Base-by-base conservation (phyloP, 2,797 vertebrate species). In the Rhynchonycteris naso region DNA sequence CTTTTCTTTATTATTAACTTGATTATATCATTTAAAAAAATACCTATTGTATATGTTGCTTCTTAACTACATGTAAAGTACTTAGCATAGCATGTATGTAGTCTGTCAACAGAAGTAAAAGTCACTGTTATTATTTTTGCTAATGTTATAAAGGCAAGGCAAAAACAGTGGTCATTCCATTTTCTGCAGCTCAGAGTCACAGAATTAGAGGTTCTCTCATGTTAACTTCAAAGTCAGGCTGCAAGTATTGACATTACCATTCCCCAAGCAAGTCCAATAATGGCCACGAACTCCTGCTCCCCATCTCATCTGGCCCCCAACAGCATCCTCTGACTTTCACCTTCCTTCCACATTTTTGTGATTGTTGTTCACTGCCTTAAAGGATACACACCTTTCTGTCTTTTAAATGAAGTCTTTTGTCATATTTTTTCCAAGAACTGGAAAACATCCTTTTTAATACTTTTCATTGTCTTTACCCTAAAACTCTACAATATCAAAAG, bases 341-440 rank as follows among this genome's bases (percentile, higher is more conserved):
- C 79, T 61, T 63, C 61, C 18, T 38, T 52, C 24, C 15, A 58
- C 35, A 28, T 4, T 52, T 19, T 52, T 33, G 26, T 9, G 22
- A 26, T 69, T 71, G 11, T 56, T 38, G 16, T 68, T 83, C 33
- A 35, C 8, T 79, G 10, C 3, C n/a, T 78, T 47, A 69, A 69
- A 43, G n/a, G 24, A 76, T 66, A 80, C 2, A 66, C 18, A 65
- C 16, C 12, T 4, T 38, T 52, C 54, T 58, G 47, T 43, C 43
- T 72, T 95, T 94, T 81, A 69, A 69, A 43, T 74, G 16, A 92
- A 74, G 15, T 26, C 47, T 47, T 93, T 80, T 71, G 21, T 90
- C 74, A 5, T 75, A 19, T 56, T 38, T 9, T 43, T 87, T 93
- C 22, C 58, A 84, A 50, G 33, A 90, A 74, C 0, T 92, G 30